Evolutionary conservation across 2,113 vertebrate genomes (phyloP), one percentile per base, ranked within the genome.

Genomic region (Indicator maculatus): DNA sequence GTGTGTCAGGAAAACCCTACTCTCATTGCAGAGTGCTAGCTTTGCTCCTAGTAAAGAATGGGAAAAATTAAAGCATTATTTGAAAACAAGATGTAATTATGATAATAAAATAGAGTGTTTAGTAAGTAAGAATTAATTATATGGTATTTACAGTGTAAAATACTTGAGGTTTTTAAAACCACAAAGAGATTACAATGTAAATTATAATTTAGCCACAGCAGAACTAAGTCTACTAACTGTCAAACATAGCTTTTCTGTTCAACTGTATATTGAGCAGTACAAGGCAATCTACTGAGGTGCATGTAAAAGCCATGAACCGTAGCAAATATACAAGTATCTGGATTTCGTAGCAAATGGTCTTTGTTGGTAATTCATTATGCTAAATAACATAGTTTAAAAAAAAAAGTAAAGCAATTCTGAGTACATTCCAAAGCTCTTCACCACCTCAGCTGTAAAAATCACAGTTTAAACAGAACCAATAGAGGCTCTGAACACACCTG

Each of bases 381-480:
- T 72, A 47, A 64, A 59, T 69, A 78, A 83, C 23, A 19, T 23
- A 38, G 58, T 36, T 36, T 71, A 61, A 38, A 70, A 38, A 47
- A 53, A 75, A 38, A 38, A 78, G 3, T 12, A 53, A 82, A 92
- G 64, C 12, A 73, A 91, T 72, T 85, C 44, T 83, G 61, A n/a
- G 36, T 76, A 80, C 87, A 96, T 96, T 95, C 85, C 93, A 82
- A 89, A 93, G 63, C 52, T 90, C 86, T 94, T 97, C 85, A 92
- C 33, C 66, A 93, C 19, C 81, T 87, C 41, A 76, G 83, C 30
- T 79, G 52, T 91, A 95, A 95, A 96, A 96, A 89, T 65, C 65
- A 74, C 72, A 66, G 72, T 79, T 95, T 85, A 96, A 88, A 92
- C 27, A 86, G 58, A 94, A 64, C 64, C 60, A 90, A 65, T 14